phyloP scores from a whole-genome alignment of 2,888 invertebrate genomes.

The Hartigia nigra region DNA sequence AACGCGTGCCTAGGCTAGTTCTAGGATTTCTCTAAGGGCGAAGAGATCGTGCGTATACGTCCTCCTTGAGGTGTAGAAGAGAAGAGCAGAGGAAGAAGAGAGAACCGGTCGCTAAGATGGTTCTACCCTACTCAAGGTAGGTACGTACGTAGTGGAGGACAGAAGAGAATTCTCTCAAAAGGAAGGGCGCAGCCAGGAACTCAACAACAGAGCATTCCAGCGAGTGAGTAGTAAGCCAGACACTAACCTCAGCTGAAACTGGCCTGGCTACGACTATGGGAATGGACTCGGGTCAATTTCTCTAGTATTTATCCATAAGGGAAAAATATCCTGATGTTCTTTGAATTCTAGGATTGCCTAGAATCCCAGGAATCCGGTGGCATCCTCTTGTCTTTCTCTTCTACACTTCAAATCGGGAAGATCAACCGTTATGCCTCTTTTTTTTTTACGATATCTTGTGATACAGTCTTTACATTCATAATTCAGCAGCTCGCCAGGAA shows the following conservation, averaged over 20 bases:
- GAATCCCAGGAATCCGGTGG: neutral
- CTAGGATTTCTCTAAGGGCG: neutral
- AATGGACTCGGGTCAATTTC: neutral
- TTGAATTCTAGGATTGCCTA: neutral
- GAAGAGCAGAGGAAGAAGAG: neutral
- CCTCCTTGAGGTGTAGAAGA: neutral
- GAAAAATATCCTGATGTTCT: neutral
- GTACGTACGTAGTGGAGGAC: neutral
- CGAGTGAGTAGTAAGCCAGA: neutral
- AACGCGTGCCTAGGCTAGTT: neutral
- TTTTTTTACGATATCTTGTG: neutral
- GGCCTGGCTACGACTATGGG: neutral
- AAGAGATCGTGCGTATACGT: neutral
- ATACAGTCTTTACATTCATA: neutral
- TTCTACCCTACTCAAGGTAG: neutral
- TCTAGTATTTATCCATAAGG: neutral
- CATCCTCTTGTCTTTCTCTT: neutral
- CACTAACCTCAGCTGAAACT: neutral
- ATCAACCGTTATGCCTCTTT: neutral
- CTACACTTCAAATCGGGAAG: neutral
- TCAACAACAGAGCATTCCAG: neutral
- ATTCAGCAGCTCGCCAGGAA: neutral
- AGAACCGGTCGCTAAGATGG: neutral
- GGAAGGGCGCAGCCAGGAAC: neutral
- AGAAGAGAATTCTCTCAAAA: neutral